These are phyloP conservation scores for Bicyclus anynana DNA, from an alignment of 1,140 invertebrate species.

Conservation along the genomic window DNA sequence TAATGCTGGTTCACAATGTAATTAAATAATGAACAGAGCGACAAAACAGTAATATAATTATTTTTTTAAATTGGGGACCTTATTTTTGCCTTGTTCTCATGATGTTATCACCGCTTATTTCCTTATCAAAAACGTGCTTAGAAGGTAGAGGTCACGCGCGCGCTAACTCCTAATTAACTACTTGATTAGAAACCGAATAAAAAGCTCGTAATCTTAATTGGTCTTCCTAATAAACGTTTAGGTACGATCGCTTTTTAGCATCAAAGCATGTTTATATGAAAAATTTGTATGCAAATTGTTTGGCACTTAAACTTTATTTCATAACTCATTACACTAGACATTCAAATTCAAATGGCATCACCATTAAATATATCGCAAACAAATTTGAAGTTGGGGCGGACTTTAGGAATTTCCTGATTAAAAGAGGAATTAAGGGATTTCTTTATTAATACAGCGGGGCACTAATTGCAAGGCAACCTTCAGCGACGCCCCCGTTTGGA, in stretches of 20 bases:
- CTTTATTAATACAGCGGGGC: constrained; percentile 57
- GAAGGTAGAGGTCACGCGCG: constrained; percentile 13
- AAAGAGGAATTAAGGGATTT: constrained; percentile 53
- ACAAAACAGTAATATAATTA: constrained; percentile 2
- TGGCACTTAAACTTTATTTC: constrained; percentile 2
- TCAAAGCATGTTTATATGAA: constrained; percentile 8
- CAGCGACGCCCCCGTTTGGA: constrained; percentile 39
- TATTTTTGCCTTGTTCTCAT: constrained; percentile 19
- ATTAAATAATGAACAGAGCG: neutral
- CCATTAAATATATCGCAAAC: constrained; percentile 18
- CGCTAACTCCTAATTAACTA: constrained; percentile 61
- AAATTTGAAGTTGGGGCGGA: constrained; percentile 33
- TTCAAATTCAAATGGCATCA: constrained; percentile 10
- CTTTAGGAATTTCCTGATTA: constrained; percentile 48
- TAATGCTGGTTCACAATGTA: neutral
- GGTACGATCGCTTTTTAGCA: constrained; percentile 6
- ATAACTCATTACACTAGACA: constrained; percentile 1
- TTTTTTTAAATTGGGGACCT: neutral
- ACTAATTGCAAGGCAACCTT: constrained; percentile 59
- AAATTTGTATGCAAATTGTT: constrained; percentile 5
- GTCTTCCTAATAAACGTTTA: constrained; percentile 51
- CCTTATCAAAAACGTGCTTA: constrained; percentile 30
- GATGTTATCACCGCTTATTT: constrained; percentile 12
- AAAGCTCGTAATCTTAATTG: constrained; percentile 65
- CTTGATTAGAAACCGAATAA: constrained; percentile 61